Conservation (phyloP, 2,797 vertebrate species). For the Bradypus variegatus region DNA sequence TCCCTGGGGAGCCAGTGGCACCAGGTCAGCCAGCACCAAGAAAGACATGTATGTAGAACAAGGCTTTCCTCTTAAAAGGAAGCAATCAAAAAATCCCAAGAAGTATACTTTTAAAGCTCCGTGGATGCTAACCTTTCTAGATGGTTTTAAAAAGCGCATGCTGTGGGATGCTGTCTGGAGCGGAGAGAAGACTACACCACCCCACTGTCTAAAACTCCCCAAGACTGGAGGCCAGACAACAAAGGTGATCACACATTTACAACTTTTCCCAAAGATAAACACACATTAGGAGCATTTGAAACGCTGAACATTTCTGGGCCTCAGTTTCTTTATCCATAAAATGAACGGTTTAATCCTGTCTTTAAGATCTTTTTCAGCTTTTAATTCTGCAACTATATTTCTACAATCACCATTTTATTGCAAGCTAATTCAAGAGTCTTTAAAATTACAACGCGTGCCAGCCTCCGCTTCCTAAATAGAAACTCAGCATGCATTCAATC, state of each 20-base stretch:
- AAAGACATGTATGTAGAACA: background rate
- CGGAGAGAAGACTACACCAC: too few species aligned
- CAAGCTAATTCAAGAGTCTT: background rate
- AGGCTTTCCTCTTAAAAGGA: background rate
- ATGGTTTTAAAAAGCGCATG: background rate
- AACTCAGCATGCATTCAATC: too few species aligned
- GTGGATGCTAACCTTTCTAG: background rate
- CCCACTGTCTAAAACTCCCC: background rate
- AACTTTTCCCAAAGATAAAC: background rate
- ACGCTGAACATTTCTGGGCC: background rate
- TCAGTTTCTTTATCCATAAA: background rate
- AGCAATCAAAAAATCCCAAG: background rate
- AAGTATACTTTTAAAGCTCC: background rate
- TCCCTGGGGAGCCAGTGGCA: background rate
- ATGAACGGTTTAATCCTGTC: background rate
- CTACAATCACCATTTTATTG: background rate
- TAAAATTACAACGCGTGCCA: background rate
- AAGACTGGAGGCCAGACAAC: background rate
- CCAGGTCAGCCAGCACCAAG: background rate
- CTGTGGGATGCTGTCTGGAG: too few species aligned
- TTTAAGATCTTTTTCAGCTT: background rate
- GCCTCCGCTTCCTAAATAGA: too few species aligned
- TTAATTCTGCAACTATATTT: background rate
- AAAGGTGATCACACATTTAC: background rate
- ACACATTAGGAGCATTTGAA: background rate